These are phyloP conservation scores for Acanthopleura granulata DNA, from an alignment of 2,888 invertebrate species.

Conservation along the genomic window DNA sequence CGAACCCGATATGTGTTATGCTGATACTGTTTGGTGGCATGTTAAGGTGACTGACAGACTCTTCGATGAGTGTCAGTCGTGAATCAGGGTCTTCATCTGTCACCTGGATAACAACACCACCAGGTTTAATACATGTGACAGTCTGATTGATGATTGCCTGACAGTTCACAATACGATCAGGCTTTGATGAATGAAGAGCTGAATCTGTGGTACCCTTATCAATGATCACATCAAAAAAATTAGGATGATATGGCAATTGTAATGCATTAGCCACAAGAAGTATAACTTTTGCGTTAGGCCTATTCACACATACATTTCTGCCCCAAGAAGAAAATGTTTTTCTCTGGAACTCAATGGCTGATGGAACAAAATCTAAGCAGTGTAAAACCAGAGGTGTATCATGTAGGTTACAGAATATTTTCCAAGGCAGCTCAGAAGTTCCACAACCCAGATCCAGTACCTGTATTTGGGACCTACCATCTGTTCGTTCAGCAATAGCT, in stretches of 20 bases:
- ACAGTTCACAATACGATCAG: not conserved
- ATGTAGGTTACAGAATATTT: not conserved
- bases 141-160: not conserved
- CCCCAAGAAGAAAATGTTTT: not conserved
- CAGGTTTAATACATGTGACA: not conserved
- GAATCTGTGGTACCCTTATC: not conserved
- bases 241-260: not conserved
- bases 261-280: not conserved
- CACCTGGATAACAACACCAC: not conserved
- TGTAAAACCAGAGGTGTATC: not conserved
- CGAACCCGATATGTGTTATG: not conserved
- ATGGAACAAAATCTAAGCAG: not conserved
- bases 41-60: not conserved
- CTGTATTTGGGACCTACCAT: not conserved
- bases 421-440: not conserved
- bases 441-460: not conserved
- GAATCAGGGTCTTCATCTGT: conserved; percentile 7
- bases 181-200: not conserved
- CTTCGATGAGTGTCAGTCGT: not conserved
- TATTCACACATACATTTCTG: not conserved
- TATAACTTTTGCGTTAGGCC: not conserved
- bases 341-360: not conserved
- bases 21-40: not conserved
- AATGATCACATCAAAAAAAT: not conserved
- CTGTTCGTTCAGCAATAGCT: not conserved